These are phyloP conservation scores for Oceanodroma tethys DNA, from an alignment of 2,113 vertebrate species.

Conservation along the genomic window DNA sequence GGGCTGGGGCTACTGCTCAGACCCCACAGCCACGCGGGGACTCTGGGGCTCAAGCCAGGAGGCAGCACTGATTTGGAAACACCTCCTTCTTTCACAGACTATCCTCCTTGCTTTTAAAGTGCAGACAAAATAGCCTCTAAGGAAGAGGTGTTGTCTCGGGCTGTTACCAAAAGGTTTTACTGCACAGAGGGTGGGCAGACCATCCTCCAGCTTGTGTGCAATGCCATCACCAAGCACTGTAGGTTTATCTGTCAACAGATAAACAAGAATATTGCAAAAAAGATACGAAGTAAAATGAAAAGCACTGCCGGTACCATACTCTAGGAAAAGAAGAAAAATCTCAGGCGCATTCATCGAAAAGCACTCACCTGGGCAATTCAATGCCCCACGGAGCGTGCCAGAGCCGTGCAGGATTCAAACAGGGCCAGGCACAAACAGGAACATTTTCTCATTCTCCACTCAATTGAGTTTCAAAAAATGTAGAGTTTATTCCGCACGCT, in stretches of 20 bases:
- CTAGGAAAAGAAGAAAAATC: not conserved
- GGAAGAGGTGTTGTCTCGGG: not conserved
- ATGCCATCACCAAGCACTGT: not conserved
- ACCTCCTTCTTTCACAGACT: not conserved
- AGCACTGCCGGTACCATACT: accelerated
- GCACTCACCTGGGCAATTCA: not conserved
- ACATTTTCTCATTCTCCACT: not conserved
- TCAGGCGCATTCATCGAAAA: not conserved
- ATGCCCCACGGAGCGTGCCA: not conserved
- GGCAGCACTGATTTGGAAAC: not conserved
- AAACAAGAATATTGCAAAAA: not conserved
- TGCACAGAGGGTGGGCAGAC: not conserved
- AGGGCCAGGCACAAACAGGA: not conserved
- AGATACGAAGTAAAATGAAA: not conserved
- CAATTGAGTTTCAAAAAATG: not conserved
- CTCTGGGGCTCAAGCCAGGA: not conserved
- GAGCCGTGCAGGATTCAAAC: accelerated
- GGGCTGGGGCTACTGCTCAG: not conserved
- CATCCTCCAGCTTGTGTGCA: not conserved
- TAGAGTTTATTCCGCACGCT: not conserved
- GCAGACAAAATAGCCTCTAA: not conserved
- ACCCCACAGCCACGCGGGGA: not conserved
- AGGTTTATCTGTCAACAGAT: not conserved
- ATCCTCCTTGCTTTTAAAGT: not conserved
- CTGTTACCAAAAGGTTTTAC: not conserved